A percentile compares a stretch with the other conserved stretches of the same genome.
phyloP scores from a whole-genome alignment of 2,797 vertebrate species.

The Champsocephalus esox region DNA sequence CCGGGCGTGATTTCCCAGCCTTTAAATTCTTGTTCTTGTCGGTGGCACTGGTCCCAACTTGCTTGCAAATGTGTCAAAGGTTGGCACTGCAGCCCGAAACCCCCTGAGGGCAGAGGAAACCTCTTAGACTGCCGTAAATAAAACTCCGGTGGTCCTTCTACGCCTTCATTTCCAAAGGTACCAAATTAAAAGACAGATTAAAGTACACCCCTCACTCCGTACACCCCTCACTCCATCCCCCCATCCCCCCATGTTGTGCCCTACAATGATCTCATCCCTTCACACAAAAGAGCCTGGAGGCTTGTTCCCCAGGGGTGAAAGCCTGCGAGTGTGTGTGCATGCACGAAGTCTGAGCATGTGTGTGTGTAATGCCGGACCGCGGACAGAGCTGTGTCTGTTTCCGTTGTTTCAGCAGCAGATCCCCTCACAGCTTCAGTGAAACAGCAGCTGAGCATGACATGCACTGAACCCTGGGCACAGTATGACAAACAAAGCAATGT shows the following conservation, averaged over 20 bases:
- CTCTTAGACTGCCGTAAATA: conserved; percentile 41
- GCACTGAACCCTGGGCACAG: conserved; percentile 1
- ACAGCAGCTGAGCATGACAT: conserved; percentile 57
- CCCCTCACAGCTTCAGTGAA: conserved; percentile 48
- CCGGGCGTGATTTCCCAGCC: conserved; percentile 48
- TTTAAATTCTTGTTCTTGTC: conserved; percentile 56
- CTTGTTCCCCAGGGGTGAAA: conserved; percentile 61
- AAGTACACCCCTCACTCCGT: conserved; percentile 48
- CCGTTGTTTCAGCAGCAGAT: conserved; percentile 49
- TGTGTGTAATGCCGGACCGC: conserved; percentile 47
- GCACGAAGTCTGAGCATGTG: conserved; percentile 5
- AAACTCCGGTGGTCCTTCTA: conserved; percentile 34
- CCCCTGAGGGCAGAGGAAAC: conserved; percentile 47
- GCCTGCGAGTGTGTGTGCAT: conserved; percentile 32
- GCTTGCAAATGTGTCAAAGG: conserved; percentile 56
- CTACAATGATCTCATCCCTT: conserved; percentile 75
- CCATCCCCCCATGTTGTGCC: conserved; percentile 53
- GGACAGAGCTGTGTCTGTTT: conserved; percentile 67
- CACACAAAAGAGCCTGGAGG: conserved; percentile 79
- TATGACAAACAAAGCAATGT: conserved; percentile 9
- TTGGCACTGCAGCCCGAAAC: conserved; percentile 25
- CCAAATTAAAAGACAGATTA: conserved; percentile 28
- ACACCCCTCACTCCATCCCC: conserved; percentile 55
- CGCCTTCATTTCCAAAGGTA: background rate
- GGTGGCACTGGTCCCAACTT: conserved; percentile 51